These are phyloP conservation scores for Sphinx pinastri DNA, from an alignment of 2,888 invertebrate species.

Conservation along the genomic window DNA sequence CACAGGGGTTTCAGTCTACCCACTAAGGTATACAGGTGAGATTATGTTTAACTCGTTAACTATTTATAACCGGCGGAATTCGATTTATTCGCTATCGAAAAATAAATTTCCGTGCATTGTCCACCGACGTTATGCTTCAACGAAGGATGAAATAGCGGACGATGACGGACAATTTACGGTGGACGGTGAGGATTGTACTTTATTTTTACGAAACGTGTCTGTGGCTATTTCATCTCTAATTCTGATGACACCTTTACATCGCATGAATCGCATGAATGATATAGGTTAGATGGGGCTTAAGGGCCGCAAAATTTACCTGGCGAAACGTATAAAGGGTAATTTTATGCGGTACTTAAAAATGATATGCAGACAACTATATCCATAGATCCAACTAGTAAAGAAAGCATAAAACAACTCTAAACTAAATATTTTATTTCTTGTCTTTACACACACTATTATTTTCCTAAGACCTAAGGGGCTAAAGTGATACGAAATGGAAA, in stretches of 20 bases:
- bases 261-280: background rate
- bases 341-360: no score
- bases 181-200: slow-evolving; percentile 1
- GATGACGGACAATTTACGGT: slow-evolving; percentile 12
- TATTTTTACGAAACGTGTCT: background rate
- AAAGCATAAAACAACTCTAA: no score
- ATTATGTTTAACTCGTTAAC: no score
- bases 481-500: no score
- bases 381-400: no score
- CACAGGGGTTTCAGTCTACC: no score
- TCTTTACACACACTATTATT: background rate
- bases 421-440: background rate
- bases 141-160: slow-evolving; percentile 23
- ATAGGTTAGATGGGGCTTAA: background rate
- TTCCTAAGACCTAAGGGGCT: background rate
- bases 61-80: slow-evolving; percentile 29
- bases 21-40: no score
- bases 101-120: slow-evolving; percentile 19
- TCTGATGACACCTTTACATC: background rate
- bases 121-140: slow-evolving; percentile 26
- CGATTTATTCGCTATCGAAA: slow-evolving; percentile 2
- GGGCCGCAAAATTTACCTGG: no score
- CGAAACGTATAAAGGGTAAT: no score
- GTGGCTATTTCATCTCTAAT: no score
- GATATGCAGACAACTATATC: no score